Conservation (phyloP, 2,888 invertebrate genomes). For the Lepetodrilus schrolli region DNA sequence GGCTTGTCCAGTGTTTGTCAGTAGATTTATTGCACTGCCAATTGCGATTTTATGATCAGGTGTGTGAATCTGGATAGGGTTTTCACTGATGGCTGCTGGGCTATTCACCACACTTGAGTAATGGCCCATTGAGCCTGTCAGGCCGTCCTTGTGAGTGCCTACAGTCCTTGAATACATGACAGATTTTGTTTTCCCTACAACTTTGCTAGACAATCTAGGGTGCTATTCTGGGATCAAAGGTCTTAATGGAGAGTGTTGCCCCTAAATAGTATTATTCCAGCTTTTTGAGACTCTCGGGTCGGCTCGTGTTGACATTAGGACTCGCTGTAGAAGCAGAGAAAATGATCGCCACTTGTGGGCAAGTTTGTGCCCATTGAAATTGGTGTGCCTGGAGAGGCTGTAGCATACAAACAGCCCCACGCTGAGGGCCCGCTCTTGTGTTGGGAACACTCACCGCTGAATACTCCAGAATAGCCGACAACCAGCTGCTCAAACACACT, state of each 20-base stretch:
- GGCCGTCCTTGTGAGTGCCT: constrained; percentile 24
- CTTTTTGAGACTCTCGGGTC: constrained; percentile 20
- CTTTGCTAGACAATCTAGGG: constrained; percentile 27
- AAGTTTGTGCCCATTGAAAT: constrained; percentile 31
- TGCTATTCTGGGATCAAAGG: constrained; percentile 34
- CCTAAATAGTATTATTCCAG: constrained; percentile 33
- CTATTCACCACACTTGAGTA: constrained; percentile 30
- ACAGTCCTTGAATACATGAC: constrained; percentile 24
- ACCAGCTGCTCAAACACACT: constrained; percentile 31
- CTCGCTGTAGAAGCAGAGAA: constrained; percentile 1
- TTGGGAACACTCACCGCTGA: constrained; percentile 28
- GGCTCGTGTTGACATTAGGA: constrained; percentile 21
- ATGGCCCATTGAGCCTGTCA: constrained; percentile 40
- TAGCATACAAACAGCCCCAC: constrained; percentile 20
- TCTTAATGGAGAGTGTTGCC: constrained; percentile 30
- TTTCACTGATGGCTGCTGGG: neutral
- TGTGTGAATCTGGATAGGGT: constrained; percentile 26
- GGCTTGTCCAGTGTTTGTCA: constrained; percentile 10
- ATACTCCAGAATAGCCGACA: constrained; percentile 27
- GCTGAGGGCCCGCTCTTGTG: constrained; percentile 25
- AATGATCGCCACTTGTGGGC: constrained; percentile 35
- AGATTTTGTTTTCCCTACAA: constrained; percentile 37
- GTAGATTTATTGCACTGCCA: constrained; percentile 20
- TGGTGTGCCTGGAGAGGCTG: constrained; percentile 22
- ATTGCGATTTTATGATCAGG: constrained; percentile 37